phyloP scores from a whole-genome alignment of 2,113 vertebrate species.

The Phycodurus eques region DNA sequence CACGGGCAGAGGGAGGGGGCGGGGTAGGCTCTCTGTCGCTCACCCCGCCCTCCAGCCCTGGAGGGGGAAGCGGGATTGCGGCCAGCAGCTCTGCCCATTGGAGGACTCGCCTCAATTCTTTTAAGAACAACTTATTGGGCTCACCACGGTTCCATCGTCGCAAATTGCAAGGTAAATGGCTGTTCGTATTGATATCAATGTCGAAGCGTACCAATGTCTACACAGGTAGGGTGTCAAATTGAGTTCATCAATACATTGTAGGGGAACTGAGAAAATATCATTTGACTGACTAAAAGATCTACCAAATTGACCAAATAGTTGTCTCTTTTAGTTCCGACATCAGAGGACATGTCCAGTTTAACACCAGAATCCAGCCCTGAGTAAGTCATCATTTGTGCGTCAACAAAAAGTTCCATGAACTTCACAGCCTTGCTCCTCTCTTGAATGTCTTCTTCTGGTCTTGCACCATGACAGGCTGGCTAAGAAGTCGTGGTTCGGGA shows the following conservation, averaged over 20 bases:
- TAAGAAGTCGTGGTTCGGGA: constrained; percentile 92
- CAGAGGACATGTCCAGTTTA: constrained; percentile 91
- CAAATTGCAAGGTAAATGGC: constrained; percentile 84
- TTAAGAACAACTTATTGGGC: constrained; percentile 90
- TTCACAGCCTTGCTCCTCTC: not conserved
- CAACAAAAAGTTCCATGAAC: not conserved
- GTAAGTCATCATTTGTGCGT: constrained; percentile 71
- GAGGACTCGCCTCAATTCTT: constrained; percentile 90
- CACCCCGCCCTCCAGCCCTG: constrained; percentile 87
- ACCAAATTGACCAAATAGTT: not conserved
- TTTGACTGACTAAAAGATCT: not conserved
- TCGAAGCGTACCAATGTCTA: not conserved
- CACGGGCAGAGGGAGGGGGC: constrained; percentile 75
- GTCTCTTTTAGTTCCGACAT: constrained; percentile 82
- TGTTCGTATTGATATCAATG: not conserved
- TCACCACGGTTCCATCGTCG: constrained; percentile 90
- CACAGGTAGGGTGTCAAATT: too few relatives aligned
- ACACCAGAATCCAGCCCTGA: constrained; percentile 93
- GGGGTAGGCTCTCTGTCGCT: constrained; percentile 76
- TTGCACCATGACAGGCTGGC: constrained; percentile 74
- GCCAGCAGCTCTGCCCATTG: constrained; percentile 81
- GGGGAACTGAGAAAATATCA: not conserved
- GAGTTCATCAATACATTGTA: too few relatives aligned
- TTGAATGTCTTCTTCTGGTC: constrained; percentile 8
- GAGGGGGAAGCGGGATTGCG: constrained; percentile 82